A percentile compares a stretch with the other conserved stretches of the same genome.
Evolutionary conservation across 2,888 invertebrate genomes (phyloP).

Genomic region (Pharmacophagus antenor): DNA sequence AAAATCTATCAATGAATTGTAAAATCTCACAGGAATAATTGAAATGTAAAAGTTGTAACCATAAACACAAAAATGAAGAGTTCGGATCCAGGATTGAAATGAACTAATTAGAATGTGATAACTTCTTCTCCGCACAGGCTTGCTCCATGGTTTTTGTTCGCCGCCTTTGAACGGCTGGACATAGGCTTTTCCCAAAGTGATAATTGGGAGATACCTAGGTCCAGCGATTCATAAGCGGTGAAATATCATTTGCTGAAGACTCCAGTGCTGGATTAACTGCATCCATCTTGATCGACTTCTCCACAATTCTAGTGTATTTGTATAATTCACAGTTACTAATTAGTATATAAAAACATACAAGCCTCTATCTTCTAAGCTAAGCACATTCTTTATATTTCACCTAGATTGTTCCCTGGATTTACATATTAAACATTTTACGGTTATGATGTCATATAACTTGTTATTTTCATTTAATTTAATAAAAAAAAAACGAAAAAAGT

Average conservation of each 20-base stretch:
- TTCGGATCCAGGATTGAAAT: not conserved
- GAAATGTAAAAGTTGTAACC: too few relatives aligned
- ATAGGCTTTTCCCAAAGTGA: conserved; percentile 23
- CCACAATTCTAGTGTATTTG: not conserved
- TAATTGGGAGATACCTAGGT: conserved; percentile 16
- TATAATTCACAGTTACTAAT: not conserved
- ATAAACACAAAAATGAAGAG: too few relatives aligned
- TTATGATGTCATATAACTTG: conserved; percentile 9
- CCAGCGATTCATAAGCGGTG: conserved; percentile 5
- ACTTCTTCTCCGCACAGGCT: too few relatives aligned
- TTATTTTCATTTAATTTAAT: conserved; percentile 4
- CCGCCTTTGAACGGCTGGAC: conserved; percentile 11
- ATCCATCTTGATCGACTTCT: not conserved
- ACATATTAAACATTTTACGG: conserved; percentile 1
- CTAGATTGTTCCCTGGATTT: not conserved
- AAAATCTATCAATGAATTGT: not conserved
- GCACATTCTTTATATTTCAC: not conserved
- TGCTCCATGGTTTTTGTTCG: not conserved
- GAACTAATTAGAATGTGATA: too few relatives aligned
- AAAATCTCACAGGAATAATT: not conserved
- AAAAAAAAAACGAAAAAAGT: conserved; percentile 24
- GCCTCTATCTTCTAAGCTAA: too few relatives aligned
- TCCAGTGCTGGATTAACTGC: not conserved
- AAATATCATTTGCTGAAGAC: too few relatives aligned
- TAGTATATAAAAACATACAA: too few relatives aligned